A percentile compares a stretch with the other conserved stretches of the same genome.
These are phyloP conservation scores for Lepidotrigona ventralis DNA, from an alignment of 1,140 invertebrate genomes.

Conservation along the genomic window DNA sequence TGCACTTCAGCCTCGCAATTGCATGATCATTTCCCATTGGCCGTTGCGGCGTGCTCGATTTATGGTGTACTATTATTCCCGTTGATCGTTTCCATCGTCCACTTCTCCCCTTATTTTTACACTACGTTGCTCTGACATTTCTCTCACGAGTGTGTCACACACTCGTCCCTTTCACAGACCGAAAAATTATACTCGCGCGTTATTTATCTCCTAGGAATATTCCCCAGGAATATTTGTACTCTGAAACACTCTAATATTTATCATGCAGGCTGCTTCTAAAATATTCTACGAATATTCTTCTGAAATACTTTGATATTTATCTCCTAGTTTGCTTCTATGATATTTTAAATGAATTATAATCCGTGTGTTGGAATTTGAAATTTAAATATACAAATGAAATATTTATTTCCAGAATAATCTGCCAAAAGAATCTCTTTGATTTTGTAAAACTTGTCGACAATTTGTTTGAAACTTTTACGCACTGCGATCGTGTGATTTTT, in stretches of 20 bases:
- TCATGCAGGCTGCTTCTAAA: not conserved
- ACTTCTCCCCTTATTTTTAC: not conserved
- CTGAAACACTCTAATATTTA: too few relatives aligned
- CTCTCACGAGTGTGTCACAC: not conserved
- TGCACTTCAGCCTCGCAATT: conserved; percentile 41
- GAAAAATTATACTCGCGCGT: not conserved
- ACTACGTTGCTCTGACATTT: not conserved
- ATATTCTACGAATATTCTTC: not conserved
- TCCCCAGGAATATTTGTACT: too few relatives aligned
- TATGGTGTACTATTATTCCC: conserved; percentile 19
- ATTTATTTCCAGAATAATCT: too few relatives aligned
- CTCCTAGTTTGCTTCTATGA: too few relatives aligned
- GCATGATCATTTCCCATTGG: conserved; percentile 46
- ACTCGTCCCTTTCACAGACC: not conserved
- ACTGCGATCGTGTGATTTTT: too few relatives aligned
- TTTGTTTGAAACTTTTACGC: not conserved
- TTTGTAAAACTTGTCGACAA: not conserved
- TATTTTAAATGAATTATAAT: too few relatives aligned
- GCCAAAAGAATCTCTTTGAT: too few relatives aligned
- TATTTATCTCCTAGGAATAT: too few relatives aligned
- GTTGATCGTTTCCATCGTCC: conserved; percentile 2
- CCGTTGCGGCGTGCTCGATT: conserved; percentile 28
- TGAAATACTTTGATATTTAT: too few relatives aligned
- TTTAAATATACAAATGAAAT: too few relatives aligned
- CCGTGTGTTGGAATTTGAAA: too few relatives aligned